These are phyloP conservation scores for Mercenaria mercenaria DNA, from an alignment of 1,140 invertebrate species.

Conservation along the genomic window DNA sequence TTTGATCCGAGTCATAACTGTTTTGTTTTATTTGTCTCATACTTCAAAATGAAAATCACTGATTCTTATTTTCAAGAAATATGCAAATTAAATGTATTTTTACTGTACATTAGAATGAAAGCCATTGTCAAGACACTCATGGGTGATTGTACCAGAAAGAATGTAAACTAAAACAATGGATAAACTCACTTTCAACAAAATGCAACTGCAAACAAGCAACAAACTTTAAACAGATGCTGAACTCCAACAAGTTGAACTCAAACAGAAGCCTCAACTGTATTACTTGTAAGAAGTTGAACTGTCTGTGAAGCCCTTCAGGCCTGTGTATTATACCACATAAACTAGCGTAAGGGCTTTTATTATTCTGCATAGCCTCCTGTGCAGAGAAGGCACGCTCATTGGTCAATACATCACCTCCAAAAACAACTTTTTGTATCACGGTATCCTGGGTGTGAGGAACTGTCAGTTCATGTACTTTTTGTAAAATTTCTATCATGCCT, in stretches of 20 bases:
- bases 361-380: constrained; percentile 54
- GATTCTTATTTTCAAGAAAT: neutral
- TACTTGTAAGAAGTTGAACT: constrained; percentile 55
- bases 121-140: neutral
- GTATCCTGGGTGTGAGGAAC: constrained; percentile 18
- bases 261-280: no score
- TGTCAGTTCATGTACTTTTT: constrained; percentile 48
- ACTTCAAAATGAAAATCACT: neutral
- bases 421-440: constrained; percentile 53
- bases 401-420: constrained; percentile 66
- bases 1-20: no score
- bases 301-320: constrained; percentile 63
- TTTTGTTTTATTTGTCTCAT: neutral
- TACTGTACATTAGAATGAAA: neutral
- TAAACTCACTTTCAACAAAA: neutral
- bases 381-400: constrained; percentile 53
- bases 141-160: neutral
- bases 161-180: neutral
- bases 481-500: constrained; percentile 60
- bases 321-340: constrained; percentile 49
- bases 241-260: neutral
- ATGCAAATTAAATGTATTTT: neutral
- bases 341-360: neutral
- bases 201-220: neutral
- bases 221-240: neutral